These are phyloP conservation scores for Myopa testacea DNA, from an alignment of 2,888 invertebrate genomes.

Conservation along the genomic window DNA sequence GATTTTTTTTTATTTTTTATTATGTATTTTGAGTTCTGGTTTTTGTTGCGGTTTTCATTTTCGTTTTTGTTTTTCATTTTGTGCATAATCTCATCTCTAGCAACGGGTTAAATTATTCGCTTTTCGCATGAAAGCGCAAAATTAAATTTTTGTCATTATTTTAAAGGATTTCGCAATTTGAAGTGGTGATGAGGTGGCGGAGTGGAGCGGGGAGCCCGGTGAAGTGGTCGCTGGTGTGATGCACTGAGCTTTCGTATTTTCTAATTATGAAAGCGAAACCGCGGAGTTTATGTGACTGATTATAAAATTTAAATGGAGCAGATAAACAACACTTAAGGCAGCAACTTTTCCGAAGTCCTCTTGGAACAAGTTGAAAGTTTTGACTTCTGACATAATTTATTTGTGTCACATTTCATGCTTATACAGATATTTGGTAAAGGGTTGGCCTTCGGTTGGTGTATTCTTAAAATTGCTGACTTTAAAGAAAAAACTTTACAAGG, in stretches of 20 bases:
- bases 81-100: slow-evolving; percentile 4
- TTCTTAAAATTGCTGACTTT: no score
- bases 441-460: no score
- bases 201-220: not conserved
- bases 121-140: slow-evolving; percentile 5
- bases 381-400: no score
- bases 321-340: not conserved
- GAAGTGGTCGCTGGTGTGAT: not conserved
- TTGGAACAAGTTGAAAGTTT: not conserved
- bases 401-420: no score
- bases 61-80: not conserved
- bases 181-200: not conserved
- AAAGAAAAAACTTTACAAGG: not conserved
- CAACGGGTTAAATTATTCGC: slow-evolving; percentile 8
- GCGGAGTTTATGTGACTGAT: not conserved
- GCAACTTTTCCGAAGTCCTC: not conserved
- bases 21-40: not conserved
- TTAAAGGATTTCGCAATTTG: not conserved
- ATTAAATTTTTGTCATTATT: slow-evolving; percentile 18
- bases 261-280: slow-evolving; percentile 12
- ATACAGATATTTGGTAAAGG: no score
- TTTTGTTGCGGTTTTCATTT: not conserved
- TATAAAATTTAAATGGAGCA: not conserved
- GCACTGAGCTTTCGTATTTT: not conserved
- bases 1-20: not conserved